Base-by-base conservation (phyloP, 2,888 invertebrate genomes). In the Hypsopygia costalis region DNA sequence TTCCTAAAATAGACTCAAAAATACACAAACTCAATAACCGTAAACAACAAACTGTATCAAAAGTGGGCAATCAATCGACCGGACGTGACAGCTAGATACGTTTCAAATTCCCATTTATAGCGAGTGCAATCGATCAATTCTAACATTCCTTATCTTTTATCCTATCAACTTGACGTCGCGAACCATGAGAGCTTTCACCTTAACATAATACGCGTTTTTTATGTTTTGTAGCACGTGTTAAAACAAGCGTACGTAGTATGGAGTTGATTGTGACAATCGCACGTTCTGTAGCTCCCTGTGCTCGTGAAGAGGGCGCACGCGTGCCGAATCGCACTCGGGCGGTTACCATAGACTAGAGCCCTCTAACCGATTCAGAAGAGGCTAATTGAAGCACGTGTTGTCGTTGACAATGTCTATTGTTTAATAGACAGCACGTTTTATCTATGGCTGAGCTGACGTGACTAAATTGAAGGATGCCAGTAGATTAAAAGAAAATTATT, bases 371-470 rank as follows among this genome's bases (percentile, higher is more conserved):
- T 41, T 41, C 39, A 51, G 9, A 27, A 74, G 76, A 54, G 70
- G 68, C 60, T 76, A 75, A 76, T 74, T 57, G 67, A 60, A 57
- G 69, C 74, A 77, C 77, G 74, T 73, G 72, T 65, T 64, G 56
- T 44, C 40, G 22, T 46, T 42, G 29, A 31, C 31, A 31, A 30
- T 50, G 31, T 31, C 41, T 47, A 59, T 64, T 65, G 68, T 68
- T 55, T 58, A 45, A 50, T 42, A 62, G 55, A 57, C 56, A 55
- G 52, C 33, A 22, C 44, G 40, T 45, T 46, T 40, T 42, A 34
- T 37, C 40, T 38, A 16, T 29, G 8, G 34, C 22, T 22, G 34
- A 25, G 34, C 22, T 22, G 34, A 25, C 22, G 22, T 43, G 31
- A 10, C 31, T 7, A 25, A 25, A 25, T 25, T 21, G n/a, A n/a